Percentiles rank a stretch among this genome's conserved stretches.
These are phyloP conservation scores for Aythya baeri DNA, from an alignment of 2,113 vertebrate genomes.

Conservation along the genomic window DNA sequence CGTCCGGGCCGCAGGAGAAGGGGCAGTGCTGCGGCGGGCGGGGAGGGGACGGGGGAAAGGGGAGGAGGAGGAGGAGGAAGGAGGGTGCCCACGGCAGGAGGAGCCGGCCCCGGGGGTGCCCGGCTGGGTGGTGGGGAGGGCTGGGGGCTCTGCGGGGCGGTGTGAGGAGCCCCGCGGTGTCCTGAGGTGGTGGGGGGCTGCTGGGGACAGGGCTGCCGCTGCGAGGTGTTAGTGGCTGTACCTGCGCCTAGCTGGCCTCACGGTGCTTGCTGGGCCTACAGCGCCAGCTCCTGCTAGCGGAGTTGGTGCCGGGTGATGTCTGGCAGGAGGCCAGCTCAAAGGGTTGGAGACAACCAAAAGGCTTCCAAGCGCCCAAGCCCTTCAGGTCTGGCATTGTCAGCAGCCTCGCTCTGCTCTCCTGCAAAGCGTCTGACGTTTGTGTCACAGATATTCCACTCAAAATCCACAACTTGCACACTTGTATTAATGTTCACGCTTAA, in stretches of 20 bases:
- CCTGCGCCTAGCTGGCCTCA: neutral
- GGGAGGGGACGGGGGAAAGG: too few species aligned
- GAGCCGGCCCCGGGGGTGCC: too few species aligned
- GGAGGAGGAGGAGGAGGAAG: too few species aligned
- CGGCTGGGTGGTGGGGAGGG: too few species aligned
- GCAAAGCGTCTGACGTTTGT: neutral
- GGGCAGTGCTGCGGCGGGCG: too few species aligned
- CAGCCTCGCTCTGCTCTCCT: neutral
- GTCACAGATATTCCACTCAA: neutral
- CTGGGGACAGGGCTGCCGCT: too few species aligned
- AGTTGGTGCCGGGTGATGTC: rapidly evolving
- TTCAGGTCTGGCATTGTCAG: neutral
- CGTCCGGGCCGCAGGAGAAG: too few species aligned
- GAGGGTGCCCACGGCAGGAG: too few species aligned
- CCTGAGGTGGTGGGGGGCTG: too few species aligned
- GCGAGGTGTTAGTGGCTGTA: too few species aligned
- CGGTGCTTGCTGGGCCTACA: neutral
- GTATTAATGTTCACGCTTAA: neutral
- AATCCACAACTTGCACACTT: rapidly evolving
- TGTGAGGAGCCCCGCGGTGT: too few species aligned
- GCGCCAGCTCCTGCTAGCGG: neutral
- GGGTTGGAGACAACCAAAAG: neutral
- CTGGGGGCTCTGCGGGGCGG: neutral
- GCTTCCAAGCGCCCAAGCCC: neutral
- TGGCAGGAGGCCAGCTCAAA: neutral